A percentile compares a stretch with the other conserved stretches of the same genome.
Evolutionary conservation across 2,888 invertebrate species (phyloP).

Genomic region (Papilio elwesi): DNA sequence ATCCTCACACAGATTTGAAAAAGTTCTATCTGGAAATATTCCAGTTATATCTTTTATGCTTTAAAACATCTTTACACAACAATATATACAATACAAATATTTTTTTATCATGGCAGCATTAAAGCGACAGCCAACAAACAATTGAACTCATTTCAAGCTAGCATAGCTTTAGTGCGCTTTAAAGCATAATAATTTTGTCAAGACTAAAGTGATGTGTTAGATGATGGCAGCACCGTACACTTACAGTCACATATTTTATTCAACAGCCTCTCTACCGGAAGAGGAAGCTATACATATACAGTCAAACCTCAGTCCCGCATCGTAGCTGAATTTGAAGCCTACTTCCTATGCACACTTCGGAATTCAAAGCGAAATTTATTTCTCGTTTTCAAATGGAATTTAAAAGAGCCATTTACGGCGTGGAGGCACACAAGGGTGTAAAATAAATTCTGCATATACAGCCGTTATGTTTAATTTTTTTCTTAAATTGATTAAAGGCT

Average conservation of each 20-base stretch:
- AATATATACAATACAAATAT: no score
- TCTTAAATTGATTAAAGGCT: neutral
- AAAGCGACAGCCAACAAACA: no score
- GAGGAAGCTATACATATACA: slow-evolving; percentile 56
- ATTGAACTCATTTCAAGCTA: no score
- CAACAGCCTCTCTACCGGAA: slow-evolving; percentile 50
- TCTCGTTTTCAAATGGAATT: slow-evolving; percentile 42
- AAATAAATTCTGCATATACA: slow-evolving; percentile 14
- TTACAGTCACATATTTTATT: slow-evolving; percentile 50
- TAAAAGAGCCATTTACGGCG: slow-evolving; percentile 37
- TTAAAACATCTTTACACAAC: no score
- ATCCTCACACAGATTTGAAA: no score
- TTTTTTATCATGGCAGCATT: no score
- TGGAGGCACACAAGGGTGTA: slow-evolving; percentile 7
- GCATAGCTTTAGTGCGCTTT: no score
- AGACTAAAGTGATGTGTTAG: slow-evolving; percentile 8
- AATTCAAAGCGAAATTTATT: slow-evolving; percentile 49
- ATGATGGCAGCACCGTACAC: slow-evolving; percentile 38
- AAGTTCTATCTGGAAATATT: no score
- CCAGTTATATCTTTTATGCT: no score
- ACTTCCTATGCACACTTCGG: slow-evolving; percentile 54
- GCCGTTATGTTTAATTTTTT: neutral
- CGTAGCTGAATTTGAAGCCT: slow-evolving; percentile 54
- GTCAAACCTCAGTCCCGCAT: slow-evolving; percentile 52
- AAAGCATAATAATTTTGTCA: slow-evolving; percentile 10